Evolutionary conservation across 2,113 vertebrate genomes (phyloP).

Genomic region (Macroglossus sobrinus): DNA sequence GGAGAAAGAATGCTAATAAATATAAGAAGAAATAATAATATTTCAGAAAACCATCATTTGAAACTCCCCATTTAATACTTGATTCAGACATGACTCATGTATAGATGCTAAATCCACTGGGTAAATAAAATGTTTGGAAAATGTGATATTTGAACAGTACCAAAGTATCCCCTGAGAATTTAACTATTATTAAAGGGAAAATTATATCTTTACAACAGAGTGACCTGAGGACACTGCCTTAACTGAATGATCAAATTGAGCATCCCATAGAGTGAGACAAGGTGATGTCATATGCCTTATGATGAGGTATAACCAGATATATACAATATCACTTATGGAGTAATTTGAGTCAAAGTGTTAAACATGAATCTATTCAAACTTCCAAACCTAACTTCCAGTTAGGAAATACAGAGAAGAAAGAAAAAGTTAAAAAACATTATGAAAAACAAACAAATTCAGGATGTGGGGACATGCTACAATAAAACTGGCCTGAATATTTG

Average conservation of each 20-base stretch:
- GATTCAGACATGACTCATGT: background rate
- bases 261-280: background rate
- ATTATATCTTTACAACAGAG: background rate
- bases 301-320: background rate
- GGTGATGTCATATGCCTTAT: background rate
- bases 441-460: background rate
- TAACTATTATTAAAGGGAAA: background rate
- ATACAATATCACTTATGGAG: background rate
- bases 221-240: background rate
- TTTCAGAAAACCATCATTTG: background rate
- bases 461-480: background rate
- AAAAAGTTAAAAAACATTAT: background rate
- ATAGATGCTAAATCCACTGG: background rate
- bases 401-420: background rate
- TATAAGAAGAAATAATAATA: background rate
- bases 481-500: background rate
- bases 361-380: background rate
- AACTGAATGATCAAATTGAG: background rate
- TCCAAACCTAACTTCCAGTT: background rate
- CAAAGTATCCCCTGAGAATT: background rate
- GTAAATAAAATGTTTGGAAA: background rate
- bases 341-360: background rate
- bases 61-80: background rate
- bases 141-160: background rate
- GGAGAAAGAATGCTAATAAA: background rate